Percentiles rank a stretch among this genome's conserved stretches.
Evolutionary conservation across 1,140 invertebrate species (phyloP).

Genomic region (Aphelenchoides fujianensis): DNA sequence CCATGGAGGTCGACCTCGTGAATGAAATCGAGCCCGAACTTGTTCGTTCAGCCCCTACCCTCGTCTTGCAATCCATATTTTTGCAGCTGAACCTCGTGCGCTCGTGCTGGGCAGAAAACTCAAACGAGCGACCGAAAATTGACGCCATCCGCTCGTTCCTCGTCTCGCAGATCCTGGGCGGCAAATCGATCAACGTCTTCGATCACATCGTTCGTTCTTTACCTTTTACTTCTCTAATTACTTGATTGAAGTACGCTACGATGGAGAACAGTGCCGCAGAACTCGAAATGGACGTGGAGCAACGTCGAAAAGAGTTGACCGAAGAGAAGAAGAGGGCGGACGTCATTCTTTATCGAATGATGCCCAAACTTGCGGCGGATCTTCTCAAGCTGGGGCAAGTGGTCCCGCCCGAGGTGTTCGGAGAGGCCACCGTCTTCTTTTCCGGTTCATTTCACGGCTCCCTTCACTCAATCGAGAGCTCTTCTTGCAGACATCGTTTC

Average conservation of each 20-base stretch:
- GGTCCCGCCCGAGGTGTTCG: background rate
- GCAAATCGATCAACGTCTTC: conserved; percentile 11
- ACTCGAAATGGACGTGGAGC: conserved; percentile 61
- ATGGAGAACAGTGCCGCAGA: conserved; percentile 22
- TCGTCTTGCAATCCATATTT: too few relatives aligned
- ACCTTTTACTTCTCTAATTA: too few relatives aligned
- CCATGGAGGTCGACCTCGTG: background rate
- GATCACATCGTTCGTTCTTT: conserved; percentile 22
- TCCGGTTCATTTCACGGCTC: too few relatives aligned
- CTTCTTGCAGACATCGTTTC: conserved; percentile 79
- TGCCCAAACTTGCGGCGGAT: conserved; percentile 67
- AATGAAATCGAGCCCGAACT: background rate
- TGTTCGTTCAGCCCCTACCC: too few relatives aligned
- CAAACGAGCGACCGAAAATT: conserved; percentile 17
- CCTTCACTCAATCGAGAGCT: conserved; percentile 79
- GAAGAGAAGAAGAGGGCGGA: conserved; percentile 12
- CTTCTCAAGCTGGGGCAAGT: background rate
- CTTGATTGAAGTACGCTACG: too few relatives aligned
- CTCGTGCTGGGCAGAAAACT: conserved; percentile 7
- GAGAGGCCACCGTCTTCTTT: conserved; percentile 77
- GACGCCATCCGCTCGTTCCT: background rate
- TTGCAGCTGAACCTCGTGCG: too few relatives aligned
- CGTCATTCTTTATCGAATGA: conserved; percentile 67
- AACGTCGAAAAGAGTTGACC: background rate
- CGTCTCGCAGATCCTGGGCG: background rate